Conservation (phyloP, 2,888 invertebrate species). For the Aradus depressus region DNA sequence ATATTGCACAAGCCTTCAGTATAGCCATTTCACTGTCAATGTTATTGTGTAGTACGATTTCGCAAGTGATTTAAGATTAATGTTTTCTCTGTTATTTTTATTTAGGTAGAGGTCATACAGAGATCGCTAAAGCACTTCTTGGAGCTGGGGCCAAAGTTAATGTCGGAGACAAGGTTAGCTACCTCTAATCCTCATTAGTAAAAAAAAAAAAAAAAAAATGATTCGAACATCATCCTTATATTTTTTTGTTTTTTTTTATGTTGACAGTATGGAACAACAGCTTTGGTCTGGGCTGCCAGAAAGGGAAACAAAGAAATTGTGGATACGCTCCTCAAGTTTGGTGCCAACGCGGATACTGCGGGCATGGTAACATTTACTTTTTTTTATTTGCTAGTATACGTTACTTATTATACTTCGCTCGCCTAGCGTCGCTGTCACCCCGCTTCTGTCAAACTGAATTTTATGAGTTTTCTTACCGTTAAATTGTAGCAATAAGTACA, state of each 20-base stretch:
- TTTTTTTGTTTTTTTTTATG: not conserved
- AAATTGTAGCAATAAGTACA: too few relatives aligned
- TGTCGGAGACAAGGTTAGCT: constrained; percentile 70
- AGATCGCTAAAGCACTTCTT: constrained; percentile 72
- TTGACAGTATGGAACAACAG: constrained; percentile 80
- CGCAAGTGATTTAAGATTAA: too few relatives aligned
- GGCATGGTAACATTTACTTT: constrained; percentile 59
- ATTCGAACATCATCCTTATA: not conserved
- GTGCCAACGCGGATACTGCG: constrained; percentile 78
- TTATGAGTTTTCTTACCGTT: too few relatives aligned
- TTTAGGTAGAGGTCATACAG: constrained; percentile 73
- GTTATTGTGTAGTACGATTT: too few relatives aligned
- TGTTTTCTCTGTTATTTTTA: too few relatives aligned
- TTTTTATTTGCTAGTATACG: not conserved
- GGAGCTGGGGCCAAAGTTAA: constrained; percentile 85
- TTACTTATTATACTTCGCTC: too few relatives aligned
- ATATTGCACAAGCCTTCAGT: too few relatives aligned
- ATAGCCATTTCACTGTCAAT: too few relatives aligned
- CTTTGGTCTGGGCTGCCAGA: constrained; percentile 90
- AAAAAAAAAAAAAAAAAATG: too few relatives aligned
- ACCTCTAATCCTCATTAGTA: not conserved
- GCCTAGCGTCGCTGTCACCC: too few relatives aligned
- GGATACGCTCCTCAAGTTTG: constrained; percentile 66
- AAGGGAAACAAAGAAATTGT: constrained; percentile 81
- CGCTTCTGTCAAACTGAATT: too few relatives aligned